These are phyloP conservation scores for Agrotis ipsilon DNA, from an alignment of 2,888 invertebrate genomes.

Conservation along the genomic window DNA sequence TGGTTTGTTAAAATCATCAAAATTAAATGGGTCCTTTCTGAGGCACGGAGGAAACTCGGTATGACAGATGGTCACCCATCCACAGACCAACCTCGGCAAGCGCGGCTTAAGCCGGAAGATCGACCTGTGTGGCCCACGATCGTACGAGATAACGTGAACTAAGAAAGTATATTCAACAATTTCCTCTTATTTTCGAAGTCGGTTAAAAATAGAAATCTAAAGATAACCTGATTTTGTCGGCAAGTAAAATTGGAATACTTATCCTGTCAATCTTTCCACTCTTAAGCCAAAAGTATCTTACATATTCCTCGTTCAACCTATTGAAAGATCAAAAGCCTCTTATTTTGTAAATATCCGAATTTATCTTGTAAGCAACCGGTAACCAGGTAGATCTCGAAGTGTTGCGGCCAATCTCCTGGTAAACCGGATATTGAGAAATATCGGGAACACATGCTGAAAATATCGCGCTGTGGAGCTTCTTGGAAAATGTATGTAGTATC, in stretches of 20 bases:
- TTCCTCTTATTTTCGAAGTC: too few species aligned
- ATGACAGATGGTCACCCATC: too few species aligned
- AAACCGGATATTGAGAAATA: conserved; percentile 34
- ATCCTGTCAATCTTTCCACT: neutral
- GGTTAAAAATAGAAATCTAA: too few species aligned
- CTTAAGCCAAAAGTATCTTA: neutral
- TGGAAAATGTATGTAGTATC: conserved; percentile 7
- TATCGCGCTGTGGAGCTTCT: neutral
- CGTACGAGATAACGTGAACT: too few species aligned
- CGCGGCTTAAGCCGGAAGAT: too few species aligned
- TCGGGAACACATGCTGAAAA: conserved; percentile 11
- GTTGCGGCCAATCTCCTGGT: conserved; percentile 14
- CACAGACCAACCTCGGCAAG: too few species aligned
- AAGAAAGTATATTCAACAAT: too few species aligned
- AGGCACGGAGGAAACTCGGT: too few species aligned
- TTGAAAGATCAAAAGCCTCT: neutral
- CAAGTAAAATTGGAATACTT: neutral
- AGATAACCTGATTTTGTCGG: too few species aligned
- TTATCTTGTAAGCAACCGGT: conserved; percentile 11
- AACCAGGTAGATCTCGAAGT: conserved; percentile 4
- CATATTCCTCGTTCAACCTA: neutral
- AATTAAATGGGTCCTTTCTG: too few species aligned
- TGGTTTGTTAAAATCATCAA: too few species aligned
- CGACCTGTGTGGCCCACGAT: too few species aligned
- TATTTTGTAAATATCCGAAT: conserved; percentile 1